phyloP scores from a whole-genome alignment of 2,888 invertebrate species.

The Drosophila putrida region DNA sequence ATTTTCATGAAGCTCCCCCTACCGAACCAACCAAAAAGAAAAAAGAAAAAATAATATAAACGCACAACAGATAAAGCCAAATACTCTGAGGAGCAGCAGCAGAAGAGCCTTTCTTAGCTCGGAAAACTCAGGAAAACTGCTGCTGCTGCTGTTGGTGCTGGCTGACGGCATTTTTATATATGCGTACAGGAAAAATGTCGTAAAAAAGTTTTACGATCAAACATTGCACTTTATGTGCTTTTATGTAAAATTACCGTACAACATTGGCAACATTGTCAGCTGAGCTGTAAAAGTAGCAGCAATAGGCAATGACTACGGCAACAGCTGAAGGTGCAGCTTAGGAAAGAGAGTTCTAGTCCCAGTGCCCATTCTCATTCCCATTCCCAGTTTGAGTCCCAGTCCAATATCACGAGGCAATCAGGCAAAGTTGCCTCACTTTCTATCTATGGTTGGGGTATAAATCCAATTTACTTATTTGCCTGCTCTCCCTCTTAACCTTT shows the following conservation, averaged over 20 bases:
- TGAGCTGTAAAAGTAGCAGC: slow-evolving; percentile 76
- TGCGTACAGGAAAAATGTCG: slow-evolving; percentile 79
- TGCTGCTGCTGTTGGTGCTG: slow-evolving; percentile 21
- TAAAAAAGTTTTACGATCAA: slow-evolving; percentile 83
- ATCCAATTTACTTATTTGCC: slow-evolving; percentile 76
- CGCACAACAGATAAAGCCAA: slow-evolving; percentile 76
- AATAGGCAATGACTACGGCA: slow-evolving; percentile 49
- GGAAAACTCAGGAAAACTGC: slow-evolving; percentile 10
- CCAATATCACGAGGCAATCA: slow-evolving; percentile 71
- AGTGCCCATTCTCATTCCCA: slow-evolving; percentile 27
- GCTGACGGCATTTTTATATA: slow-evolving; percentile 73
- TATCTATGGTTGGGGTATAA: slow-evolving; percentile 39
- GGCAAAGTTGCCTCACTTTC: slow-evolving; percentile 65
- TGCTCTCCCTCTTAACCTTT: slow-evolving; percentile 8
- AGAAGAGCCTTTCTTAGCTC: slow-evolving; percentile 1
- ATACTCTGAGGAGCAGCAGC: slow-evolving; percentile 61
- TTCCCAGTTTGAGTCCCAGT: slow-evolving; percentile 47
- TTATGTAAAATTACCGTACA: slow-evolving; percentile 81
- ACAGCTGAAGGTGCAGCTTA: slow-evolving; percentile 54
- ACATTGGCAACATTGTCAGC: slow-evolving; percentile 80
- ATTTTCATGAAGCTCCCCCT: slow-evolving; percentile 48
- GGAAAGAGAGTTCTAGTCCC: slow-evolving; percentile 26
- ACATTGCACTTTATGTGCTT: slow-evolving; percentile 82
- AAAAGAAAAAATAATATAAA: slow-evolving; percentile 62
- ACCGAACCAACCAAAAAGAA: slow-evolving; percentile 9